These are phyloP conservation scores for Aphrophora alni DNA, from an alignment of 2,888 invertebrate genomes.

Conservation along the genomic window DNA sequence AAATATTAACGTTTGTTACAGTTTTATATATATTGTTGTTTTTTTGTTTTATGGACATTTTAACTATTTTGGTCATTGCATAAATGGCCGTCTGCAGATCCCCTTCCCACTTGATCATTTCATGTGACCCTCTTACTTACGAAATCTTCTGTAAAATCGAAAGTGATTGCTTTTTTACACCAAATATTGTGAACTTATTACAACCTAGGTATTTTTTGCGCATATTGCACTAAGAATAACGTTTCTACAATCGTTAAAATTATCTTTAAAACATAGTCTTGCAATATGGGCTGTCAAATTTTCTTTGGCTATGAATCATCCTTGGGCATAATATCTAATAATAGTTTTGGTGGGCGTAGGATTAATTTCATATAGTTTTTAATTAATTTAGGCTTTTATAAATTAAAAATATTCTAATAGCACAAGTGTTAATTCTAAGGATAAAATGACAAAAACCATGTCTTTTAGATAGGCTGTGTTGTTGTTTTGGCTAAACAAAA, in stretches of 20 bases:
- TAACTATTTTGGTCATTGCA: not conserved
- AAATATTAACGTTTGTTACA: not conserved
- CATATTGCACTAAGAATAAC: no score
- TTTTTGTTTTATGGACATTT: not conserved
- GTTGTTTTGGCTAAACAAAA: no score
- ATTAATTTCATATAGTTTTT: not conserved
- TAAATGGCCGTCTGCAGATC: not conserved
- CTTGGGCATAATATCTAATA: not conserved
- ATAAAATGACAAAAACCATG: no score
- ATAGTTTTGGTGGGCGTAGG: not conserved
- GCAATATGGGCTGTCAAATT: not conserved
- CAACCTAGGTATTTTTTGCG: no score
- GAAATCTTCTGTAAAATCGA: not conserved
- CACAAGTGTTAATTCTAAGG: no score
- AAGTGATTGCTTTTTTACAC: not conserved
- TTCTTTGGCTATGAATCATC: not conserved
- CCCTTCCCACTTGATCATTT: not conserved
- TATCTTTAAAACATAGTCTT: no score
- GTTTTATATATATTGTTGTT: not conserved
- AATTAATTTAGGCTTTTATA: not conserved
- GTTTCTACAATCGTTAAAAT: no score
- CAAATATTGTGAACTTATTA: no score
- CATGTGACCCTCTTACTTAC: not conserved
- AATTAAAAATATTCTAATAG: no score
- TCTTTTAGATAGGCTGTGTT: no score